phyloP scores from a whole-genome alignment of 2,888 invertebrate genomes.

The Coecobrya sp. region DNA sequence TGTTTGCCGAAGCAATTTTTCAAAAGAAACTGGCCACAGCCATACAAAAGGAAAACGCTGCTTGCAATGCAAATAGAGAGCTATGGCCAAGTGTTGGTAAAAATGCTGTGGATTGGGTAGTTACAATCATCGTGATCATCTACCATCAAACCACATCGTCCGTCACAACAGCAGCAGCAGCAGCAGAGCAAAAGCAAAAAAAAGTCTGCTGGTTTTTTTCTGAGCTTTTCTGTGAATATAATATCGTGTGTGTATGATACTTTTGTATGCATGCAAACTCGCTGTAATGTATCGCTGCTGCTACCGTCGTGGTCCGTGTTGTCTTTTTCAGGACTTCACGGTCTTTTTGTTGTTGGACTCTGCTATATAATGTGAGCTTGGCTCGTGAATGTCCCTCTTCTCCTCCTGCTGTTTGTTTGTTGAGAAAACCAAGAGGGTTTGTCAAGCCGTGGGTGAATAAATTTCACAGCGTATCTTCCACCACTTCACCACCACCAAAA shows the following conservation, averaged over 20 bases:
- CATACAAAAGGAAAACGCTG: neutral
- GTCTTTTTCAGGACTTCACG: slow-evolving; percentile 54
- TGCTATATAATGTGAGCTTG: slow-evolving; percentile 28
- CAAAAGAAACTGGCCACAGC: slow-evolving; percentile 36
- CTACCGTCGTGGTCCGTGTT: neutral
- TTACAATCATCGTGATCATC: slow-evolving; percentile 37
- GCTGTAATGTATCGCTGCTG: neutral
- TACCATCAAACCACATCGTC: slow-evolving; percentile 31
- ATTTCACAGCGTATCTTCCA: slow-evolving; percentile 75
- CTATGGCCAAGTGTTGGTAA: slow-evolving; percentile 19
- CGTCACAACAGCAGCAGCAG: slow-evolving; percentile 18
- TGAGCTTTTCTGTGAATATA: neutral
- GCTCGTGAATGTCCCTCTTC: slow-evolving; percentile 73
- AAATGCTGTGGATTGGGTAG: slow-evolving; percentile 12
- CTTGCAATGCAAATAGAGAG: neutral
- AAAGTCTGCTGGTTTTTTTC: slow-evolving; percentile 13
- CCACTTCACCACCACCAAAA: slow-evolving; percentile 48
- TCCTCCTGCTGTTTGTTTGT: slow-evolving; percentile 25
- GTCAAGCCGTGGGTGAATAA: slow-evolving; percentile 72
- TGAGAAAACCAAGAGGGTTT: slow-evolving; percentile 53
- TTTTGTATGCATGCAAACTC: slow-evolving; percentile 9
- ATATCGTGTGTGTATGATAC: neutral
- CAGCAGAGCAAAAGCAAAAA: neutral
- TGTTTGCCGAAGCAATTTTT: slow-evolving; percentile 29
- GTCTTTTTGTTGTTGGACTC: slow-evolving; percentile 38